phyloP scores from a whole-genome alignment of 1,140 invertebrate species.

The Sweltsa coloradensis region DNA sequence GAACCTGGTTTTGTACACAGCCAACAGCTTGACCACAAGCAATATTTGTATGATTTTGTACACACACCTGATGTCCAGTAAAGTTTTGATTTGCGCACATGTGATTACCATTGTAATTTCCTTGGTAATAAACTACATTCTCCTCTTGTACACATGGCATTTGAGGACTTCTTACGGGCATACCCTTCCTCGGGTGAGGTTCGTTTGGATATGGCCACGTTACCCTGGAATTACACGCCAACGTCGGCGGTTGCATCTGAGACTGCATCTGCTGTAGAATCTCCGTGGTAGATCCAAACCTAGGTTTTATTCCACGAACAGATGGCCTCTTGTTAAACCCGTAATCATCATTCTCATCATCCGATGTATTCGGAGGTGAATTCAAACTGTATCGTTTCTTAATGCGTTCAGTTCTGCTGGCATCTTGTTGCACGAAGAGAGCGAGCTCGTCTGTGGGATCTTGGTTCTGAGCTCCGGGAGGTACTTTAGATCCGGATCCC shows the following conservation, averaged over 20 bases:
- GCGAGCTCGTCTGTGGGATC: slow-evolving; percentile 56
- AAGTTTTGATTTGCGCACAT: no score
- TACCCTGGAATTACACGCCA: neutral
- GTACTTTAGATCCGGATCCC: slow-evolving; percentile 20
- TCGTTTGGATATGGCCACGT: slow-evolving; percentile 4
- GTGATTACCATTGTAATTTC: no score
- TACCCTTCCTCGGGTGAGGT: neutral
- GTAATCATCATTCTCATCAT: slow-evolving; percentile 76
- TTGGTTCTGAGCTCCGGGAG: neutral
- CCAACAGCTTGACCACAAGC: no score
- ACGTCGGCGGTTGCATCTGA: slow-evolving; percentile 4
- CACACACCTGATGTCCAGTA: no score
- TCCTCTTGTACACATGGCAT: neutral
- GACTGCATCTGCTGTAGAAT: slow-evolving; percentile 42
- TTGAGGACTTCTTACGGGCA: neutral
- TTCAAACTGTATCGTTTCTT: slow-evolving; percentile 50
- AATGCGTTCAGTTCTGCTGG: slow-evolving; percentile 63
- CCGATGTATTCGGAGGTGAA: slow-evolving; percentile 24
- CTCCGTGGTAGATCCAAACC: slow-evolving; percentile 65
- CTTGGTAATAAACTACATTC: no score
- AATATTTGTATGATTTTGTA: no score
- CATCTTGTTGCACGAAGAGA: slow-evolving; percentile 72
- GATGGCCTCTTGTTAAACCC: slow-evolving; percentile 79
- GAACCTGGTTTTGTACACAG: no score
- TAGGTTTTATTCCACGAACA: slow-evolving; percentile 59